Evolutionary conservation across 2,888 invertebrate species (phyloP), one percentile per base, ranked within the genome.

Genomic region (Drosophila siamana): DNA sequence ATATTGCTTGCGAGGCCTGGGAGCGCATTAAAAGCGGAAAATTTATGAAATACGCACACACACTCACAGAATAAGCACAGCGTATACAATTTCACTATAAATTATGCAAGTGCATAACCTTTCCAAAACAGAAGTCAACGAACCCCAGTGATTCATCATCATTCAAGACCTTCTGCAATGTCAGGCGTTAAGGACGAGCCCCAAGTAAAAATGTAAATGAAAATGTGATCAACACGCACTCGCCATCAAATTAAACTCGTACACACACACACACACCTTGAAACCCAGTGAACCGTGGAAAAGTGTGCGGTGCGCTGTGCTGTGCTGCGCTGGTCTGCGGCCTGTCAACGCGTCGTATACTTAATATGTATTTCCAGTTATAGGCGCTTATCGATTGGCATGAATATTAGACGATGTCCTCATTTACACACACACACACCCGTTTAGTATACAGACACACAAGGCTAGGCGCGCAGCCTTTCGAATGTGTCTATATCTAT

Each of bases 401-500:
- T 86, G 89, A 77, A 81, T 85, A 86, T 88, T 86, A 82, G 74
- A 69, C 80, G 88, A 62, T 74, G 89, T 86, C 89, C 86, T 89
- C 86, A 87, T 85, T 84, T 87, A 72, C 59, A 71, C 54, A 70
- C 46, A 70, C 54, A 61, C 22, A 65, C 44, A 30, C 38, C 46
- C 11, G 33, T 13, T 36, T 3, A 36, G 4, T 36, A 33, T 19
- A 62, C 11, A 54, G 36, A 55, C 24, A 54, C 62, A 59, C 59
- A 19, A 16, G 28, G n/a, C 57, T 48, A 63, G 63, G 70, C 63
- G 33, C 41, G 19, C 33, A 38, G 78, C 80, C 81, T 83, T 83
- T 80, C 81, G 47, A 70, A 78, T 78, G 52, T 64, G 52, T 28
- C 28, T 62, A 52, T 28, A 38, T 38, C 13, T 38, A 13, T 7